Evolutionary conservation across 2,113 vertebrate genomes (phyloP), one percentile per base, ranked within the genome.

Genomic region (Seriola rivoliana): DNA sequence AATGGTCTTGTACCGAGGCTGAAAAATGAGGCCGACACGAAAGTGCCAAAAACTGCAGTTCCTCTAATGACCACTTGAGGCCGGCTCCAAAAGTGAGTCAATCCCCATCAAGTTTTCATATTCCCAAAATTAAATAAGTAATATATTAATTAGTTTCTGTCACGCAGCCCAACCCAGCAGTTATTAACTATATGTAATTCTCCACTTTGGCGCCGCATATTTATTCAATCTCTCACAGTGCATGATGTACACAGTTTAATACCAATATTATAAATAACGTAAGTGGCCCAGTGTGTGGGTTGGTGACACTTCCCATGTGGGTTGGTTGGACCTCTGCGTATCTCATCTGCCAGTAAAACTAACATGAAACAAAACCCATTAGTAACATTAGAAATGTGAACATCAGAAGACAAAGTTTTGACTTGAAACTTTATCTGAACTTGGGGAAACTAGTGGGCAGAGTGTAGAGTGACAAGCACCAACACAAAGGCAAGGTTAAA

Each of bases 401-500:
- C 68, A 50, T 0, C 29, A 16, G 5, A 14, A 25, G 78, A 50
- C 12, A 69, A 82, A 64, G 52, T 66, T 80, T 5, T 3, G 25
- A 69, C 16, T 17, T 73, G n/a, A 64, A 80, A 77, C 74, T 69
- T 81, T 34, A 29, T 32, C 58, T 80, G 34, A 76, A 81, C 66
- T 78, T 69, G 13, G 55, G 25, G 29, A 66, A 40, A 74, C 17
- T 25, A 23, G 38, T 1, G 0, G 25, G 23, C 40, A 10, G 5
- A 63, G 16, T 6, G 44, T 1, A 50, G 32, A 48, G 25, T 55
- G 36, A 34, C 21, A 58, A 4, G 5, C 23, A 70, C 8, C 44
- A 54, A 54, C 82, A 77, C 69, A 8, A 13, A 78, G 55, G 52
- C 77, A 85, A 82, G 62, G 84, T 84, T 75, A 90, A 84, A 76